phyloP scores from a whole-genome alignment of 2,113 vertebrate genomes.

The Motacilla alba region DNA sequence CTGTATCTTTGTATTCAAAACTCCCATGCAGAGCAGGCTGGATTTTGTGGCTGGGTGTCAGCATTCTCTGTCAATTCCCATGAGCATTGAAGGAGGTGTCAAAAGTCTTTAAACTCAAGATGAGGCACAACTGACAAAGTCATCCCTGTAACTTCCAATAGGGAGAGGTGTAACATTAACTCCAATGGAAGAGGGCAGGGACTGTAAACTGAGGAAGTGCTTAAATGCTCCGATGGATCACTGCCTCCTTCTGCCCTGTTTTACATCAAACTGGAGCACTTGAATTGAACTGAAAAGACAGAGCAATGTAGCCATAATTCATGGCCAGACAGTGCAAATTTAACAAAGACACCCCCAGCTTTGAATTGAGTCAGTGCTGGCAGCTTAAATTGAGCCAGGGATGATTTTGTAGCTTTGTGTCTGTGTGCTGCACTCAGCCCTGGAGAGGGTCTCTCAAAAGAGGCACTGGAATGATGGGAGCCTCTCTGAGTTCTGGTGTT shows the following conservation, averaged over 20 bases:
- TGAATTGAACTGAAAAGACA: not conserved
- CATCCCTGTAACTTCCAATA: accelerated
- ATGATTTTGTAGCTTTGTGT: not conserved
- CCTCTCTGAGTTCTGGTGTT: not conserved
- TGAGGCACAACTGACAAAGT: not conserved
- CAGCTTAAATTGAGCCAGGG: not conserved
- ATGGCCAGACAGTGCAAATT: not conserved
- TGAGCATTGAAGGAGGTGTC: not conserved
- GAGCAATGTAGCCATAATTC: not conserved
- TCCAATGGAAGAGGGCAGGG: not conserved
- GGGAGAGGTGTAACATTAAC: not conserved
- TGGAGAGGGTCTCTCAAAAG: not conserved
- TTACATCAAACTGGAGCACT: not conserved
- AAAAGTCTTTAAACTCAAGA: not conserved
- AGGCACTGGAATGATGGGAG: not conserved
- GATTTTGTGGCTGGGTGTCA: not conserved
- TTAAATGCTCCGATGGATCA: not conserved
- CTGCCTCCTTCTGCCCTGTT: not conserved
- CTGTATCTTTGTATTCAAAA: not conserved
- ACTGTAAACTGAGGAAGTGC: not conserved
- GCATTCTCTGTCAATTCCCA: not conserved
- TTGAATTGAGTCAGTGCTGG: not conserved
- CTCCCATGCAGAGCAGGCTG: not conserved
- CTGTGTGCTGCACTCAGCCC: not conserved
- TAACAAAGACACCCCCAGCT: not conserved